phyloP scores from a whole-genome alignment of 2,113 vertebrate genomes.

The Dicentrarchus labrax region DNA sequence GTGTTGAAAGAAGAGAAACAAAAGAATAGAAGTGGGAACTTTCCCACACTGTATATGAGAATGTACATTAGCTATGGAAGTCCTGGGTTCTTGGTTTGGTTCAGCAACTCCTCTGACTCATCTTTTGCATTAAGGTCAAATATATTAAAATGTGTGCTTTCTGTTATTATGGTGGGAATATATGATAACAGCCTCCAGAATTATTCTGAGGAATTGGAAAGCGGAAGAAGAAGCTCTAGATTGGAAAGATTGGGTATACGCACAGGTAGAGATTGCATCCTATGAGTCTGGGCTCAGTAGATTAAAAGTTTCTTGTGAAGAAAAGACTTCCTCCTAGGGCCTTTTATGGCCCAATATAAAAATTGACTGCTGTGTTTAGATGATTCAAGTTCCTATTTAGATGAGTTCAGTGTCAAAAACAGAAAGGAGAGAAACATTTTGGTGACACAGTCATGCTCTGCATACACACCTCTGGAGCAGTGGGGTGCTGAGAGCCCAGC shows the following conservation, averaged over 20 bases:
- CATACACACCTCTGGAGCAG: slow-evolving; percentile 88
- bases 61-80: not conserved
- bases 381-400: not conserved
- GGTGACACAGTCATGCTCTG: not conserved
- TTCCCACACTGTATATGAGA: not conserved
- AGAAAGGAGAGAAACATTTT: not conserved
- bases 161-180: not conserved
- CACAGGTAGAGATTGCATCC: not conserved
- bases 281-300: not conserved
- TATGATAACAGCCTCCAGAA: not conserved
- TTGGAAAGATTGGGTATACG: not conserved
- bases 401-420: not conserved
- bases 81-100: not conserved
- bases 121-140: not conserved
- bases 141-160: not conserved
- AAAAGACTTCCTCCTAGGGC: not conserved
- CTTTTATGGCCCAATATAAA: not conserved
- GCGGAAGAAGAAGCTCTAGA: not conserved
- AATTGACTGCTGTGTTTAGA: not conserved
- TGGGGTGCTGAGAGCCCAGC: slow-evolving; percentile 91
- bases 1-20: not conserved
- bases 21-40: not conserved
- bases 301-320: not conserved
- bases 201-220: not conserved
- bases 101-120: not conserved